Percentiles rank a stretch among this genome's conserved stretches.
phyloP scores from a whole-genome alignment of 2,113 vertebrate genomes.

The Lampris incognitus region DNA sequence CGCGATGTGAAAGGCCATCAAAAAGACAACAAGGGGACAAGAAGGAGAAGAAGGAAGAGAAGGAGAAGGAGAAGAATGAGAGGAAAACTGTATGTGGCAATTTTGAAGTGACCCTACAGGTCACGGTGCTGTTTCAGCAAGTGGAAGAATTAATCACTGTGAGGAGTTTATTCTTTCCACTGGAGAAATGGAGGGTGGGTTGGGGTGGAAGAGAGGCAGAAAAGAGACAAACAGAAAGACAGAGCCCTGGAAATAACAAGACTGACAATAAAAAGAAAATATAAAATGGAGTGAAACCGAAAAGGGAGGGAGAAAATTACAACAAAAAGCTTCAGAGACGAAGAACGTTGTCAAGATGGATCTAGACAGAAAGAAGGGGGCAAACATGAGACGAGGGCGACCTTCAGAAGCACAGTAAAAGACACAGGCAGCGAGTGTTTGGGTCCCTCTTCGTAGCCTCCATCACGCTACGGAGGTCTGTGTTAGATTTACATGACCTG shows the following conservation, averaged over 20 bases:
- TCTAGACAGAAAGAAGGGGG: not conserved
- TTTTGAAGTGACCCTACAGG: slow-evolving; percentile 34
- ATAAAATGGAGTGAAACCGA: too few relatives aligned
- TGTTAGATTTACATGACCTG: slow-evolving; percentile 21
- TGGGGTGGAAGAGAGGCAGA: too few relatives aligned
- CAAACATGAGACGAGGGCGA: not conserved
- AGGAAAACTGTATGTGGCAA: slow-evolving; percentile 45
- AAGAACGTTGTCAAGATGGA: too few relatives aligned
- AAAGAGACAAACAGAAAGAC: too few relatives aligned
- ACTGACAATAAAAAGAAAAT: too few relatives aligned
- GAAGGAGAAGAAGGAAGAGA: not conserved
- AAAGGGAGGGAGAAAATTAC: too few relatives aligned
- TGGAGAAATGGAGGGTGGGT: too few relatives aligned
- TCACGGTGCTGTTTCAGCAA: slow-evolving; percentile 5
- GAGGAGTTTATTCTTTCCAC: not conserved
- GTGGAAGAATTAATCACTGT: slow-evolving; percentile 3
- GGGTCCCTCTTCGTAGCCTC: not conserved
- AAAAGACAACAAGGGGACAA: slow-evolving; percentile 26
- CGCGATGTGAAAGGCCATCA: slow-evolving; percentile 57
- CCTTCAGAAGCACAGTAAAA: slow-evolving; percentile 23
- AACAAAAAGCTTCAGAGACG: too few relatives aligned
- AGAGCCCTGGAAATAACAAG: too few relatives aligned
- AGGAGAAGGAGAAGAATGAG: not conserved
- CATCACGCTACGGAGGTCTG: slow-evolving; percentile 11
- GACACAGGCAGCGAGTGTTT: slow-evolving; percentile 28